phyloP scores from a whole-genome alignment of 2,888 invertebrate species.

The Morinoia aosen region DNA sequence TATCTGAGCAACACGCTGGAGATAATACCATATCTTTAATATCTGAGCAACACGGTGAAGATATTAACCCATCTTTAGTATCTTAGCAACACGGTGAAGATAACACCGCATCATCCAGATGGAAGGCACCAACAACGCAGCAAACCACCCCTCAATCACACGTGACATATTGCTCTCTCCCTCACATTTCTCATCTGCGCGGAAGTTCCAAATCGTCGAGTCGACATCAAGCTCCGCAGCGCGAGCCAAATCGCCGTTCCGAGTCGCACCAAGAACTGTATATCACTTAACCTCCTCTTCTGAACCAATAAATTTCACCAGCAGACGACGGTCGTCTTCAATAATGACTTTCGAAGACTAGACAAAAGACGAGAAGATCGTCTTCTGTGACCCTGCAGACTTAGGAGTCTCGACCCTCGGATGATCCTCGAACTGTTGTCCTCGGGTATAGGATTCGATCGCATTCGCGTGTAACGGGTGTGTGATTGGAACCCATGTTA shows the following conservation, averaged over 20 bases:
- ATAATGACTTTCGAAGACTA: slow-evolving; percentile 43
- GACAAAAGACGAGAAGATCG: slow-evolving; percentile 26
- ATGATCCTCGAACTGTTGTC: background rate
- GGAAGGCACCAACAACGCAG: too few species aligned
- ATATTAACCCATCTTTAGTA: too few species aligned
- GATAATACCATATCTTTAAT: too few species aligned
- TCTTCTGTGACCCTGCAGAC: background rate
- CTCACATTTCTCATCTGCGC: background rate
- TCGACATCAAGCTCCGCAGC: background rate
- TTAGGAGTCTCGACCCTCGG: background rate
- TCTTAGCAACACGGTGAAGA: too few species aligned
- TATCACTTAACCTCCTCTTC: slow-evolving; percentile 44
- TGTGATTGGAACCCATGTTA: background rate
- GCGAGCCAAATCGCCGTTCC: background rate
- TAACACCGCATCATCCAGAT: too few species aligned
- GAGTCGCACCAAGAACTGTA: slow-evolving; percentile 14
- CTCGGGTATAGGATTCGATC: background rate
- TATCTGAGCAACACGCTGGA: too few species aligned
- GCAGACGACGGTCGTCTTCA: slow-evolving; percentile 18
- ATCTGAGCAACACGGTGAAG: too few species aligned
- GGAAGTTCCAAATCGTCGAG: background rate
- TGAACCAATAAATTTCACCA: slow-evolving; percentile 12
- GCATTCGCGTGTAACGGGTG: background rate
- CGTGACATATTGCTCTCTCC: background rate
- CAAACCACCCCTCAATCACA: too few species aligned